A percentile compares a stretch with the other conserved stretches of the same genome.
Conservation (phyloP, 2,113 vertebrate genomes). For the Strix aluco region DNA sequence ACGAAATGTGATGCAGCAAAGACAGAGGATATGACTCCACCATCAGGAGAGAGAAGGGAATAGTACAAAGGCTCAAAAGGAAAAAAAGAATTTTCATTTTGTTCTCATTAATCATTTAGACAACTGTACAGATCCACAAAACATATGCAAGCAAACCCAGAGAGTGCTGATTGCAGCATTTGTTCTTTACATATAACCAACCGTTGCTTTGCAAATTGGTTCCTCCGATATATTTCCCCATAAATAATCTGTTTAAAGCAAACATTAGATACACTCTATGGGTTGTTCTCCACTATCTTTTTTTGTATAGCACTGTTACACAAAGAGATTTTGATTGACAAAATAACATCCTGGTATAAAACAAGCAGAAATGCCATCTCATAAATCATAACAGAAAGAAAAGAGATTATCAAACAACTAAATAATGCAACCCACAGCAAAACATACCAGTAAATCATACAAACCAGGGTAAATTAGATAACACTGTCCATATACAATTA, state of each 20-base stretch:
- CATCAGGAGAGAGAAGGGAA: conserved; percentile 5
- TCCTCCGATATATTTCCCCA: not conserved
- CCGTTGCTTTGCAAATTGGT: conserved; percentile 34
- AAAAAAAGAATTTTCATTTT: conserved; percentile 22
- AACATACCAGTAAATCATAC: conserved; percentile 73
- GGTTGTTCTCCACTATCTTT: not conserved
- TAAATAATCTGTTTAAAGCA: conserved; percentile 42
- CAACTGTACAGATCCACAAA: not conserved
- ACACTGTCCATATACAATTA: conserved; percentile 75
- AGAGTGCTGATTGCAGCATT: not conserved
- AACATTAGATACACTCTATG: not conserved
- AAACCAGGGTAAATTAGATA: conserved; percentile 73
- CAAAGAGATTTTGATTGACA: conserved; percentile 55
- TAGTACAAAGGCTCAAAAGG: not conserved
- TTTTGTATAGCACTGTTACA: not conserved
- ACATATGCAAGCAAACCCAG: not conserved
- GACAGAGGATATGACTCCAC: conserved; percentile 18
- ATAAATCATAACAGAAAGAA: conserved; percentile 65
- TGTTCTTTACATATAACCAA: not conserved
- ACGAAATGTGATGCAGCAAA: not conserved
- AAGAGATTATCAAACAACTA: conserved; percentile 80
- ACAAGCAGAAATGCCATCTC: not conserved
- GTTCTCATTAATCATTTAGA: not conserved
- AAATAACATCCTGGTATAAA: conserved; percentile 43
- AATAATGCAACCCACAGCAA: conserved; percentile 75